These are phyloP conservation scores for Venturia canescens DNA, from an alignment of 1,140 invertebrate genomes.

Conservation along the genomic window DNA sequence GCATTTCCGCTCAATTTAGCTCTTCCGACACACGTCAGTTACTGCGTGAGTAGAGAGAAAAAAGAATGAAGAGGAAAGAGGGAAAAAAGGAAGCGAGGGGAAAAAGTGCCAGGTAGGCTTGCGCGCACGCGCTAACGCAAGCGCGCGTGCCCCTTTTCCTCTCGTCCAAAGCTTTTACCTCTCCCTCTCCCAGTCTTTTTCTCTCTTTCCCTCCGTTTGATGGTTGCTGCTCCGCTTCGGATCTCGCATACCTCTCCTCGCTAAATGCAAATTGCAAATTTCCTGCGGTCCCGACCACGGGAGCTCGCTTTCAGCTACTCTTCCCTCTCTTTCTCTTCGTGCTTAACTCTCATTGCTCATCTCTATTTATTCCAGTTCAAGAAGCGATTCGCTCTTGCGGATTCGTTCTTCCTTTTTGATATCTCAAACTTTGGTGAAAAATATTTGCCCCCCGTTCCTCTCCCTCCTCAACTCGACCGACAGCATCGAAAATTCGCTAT, in stretches of 20 bases:
- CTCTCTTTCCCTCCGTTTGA: neutral
- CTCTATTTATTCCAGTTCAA: conserved; percentile 22
- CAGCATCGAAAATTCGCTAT: neutral
- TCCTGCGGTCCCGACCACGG: conserved; percentile 43
- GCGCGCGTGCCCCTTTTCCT: conserved; percentile 32
- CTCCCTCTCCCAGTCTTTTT: no score
- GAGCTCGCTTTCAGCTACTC: conserved; percentile 35
- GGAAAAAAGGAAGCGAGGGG: neutral
- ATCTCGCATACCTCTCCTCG: conserved; percentile 40
- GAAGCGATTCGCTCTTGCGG: conserved; percentile 26
- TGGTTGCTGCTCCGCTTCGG: conserved; percentile 32
- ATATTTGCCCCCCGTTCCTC: neutral
- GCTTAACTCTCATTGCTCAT: neutral
- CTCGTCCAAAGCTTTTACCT: neutral
- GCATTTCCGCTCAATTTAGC: neutral
- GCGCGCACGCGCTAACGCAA: conserved; percentile 43
- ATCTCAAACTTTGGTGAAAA: conserved; percentile 5
- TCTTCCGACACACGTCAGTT: neutral
- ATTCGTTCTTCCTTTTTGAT: conserved; percentile 13
- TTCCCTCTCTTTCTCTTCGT: neutral
- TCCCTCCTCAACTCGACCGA: conserved; percentile 9
- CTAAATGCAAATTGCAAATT: conserved; percentile 48
- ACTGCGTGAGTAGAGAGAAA: neutral
- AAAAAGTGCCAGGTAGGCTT: conserved; percentile 23
- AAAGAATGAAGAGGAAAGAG: neutral